Percentiles rank a stretch among this genome's conserved stretches.
Conservation (phyloP, 2,113 vertebrate genomes). For the Xenopus laevis region DNA sequence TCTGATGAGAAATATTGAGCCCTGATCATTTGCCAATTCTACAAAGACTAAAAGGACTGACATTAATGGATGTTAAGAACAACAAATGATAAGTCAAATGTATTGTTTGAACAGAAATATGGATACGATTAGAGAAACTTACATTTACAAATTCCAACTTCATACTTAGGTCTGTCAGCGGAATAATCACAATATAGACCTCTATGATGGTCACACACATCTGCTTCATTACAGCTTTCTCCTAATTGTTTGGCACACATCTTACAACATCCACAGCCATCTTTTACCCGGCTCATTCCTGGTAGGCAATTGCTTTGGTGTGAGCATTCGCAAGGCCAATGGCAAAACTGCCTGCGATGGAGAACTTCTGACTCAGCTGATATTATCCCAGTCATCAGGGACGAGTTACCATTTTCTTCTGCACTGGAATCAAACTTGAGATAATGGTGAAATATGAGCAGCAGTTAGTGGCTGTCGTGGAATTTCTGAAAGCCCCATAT, state of each 20-base stretch:
- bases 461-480: neutral
- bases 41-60: too few relatives aligned
- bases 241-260: slow-evolving; percentile 83
- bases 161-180: slow-evolving; percentile 74
- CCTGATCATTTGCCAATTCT: too few relatives aligned
- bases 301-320: slow-evolving; percentile 66
- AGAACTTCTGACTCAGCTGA: neutral
- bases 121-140: slow-evolving; percentile 62
- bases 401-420: slow-evolving; percentile 52
- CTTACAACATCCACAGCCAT: slow-evolving; percentile 92
- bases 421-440: slow-evolving; percentile 65
- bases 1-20: too few relatives aligned
- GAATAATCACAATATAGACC: slow-evolving; percentile 94
- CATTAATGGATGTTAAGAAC: too few relatives aligned
- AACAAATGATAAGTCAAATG: too few relatives aligned
- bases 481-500: too few relatives aligned
- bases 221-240: slow-evolving; percentile 82
- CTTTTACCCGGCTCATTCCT: slow-evolving; percentile 82
- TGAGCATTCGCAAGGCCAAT: slow-evolving; percentile 84
- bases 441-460: slow-evolving; percentile 7
- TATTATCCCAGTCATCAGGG: slow-evolving; percentile 40
- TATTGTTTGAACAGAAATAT: too few relatives aligned
- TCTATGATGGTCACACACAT: slow-evolving; percentile 91
- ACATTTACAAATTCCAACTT: slow-evolving; percentile 88
- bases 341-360: slow-evolving; percentile 76